Base-by-base conservation (phyloP, 1,140 invertebrate genomes). In the Fopius arisanus region DNA sequence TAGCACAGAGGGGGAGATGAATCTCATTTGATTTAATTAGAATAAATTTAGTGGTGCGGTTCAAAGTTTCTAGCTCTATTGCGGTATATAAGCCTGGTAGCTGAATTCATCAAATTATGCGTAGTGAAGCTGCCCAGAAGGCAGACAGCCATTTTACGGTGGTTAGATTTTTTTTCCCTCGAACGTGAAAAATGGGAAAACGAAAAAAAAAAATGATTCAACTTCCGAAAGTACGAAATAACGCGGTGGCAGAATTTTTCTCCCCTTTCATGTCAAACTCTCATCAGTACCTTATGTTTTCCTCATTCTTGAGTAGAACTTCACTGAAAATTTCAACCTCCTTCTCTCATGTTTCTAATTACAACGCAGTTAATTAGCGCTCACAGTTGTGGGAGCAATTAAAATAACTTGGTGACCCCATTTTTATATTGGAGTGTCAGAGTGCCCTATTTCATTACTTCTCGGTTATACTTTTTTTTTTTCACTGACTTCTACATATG, bases 21-120 rank as follows among this genome's bases (percentile, higher is more conserved):
- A 82, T 83, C 81, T 79, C 80, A 83, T 83, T 83, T 83, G 82
- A 82, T 82, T 83, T 83, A 82, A 83, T 83, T 82, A 83, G 82
- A 82, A 83, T 83, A 83, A 79, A 83, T 83, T 83, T 82, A 80
- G 79, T 77, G 33, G 54, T 63, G 29, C 79, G 79, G 75, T 77
- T 81, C 79, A 83, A 83, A 82, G 72, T 77, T 77, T 70, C 80
- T 81, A 77, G 82, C 82, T 83, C 82, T 78, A 78, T 78, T 40
- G 37, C 54, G 62, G 75, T 73, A 83, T 83, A 83, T 82, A 65
- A 81, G 81, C 82, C 82, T 83, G 82, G 81, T 83, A 83, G 76
- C 78, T 82, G 82, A 83, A 83, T 83, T 83, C 81, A 82, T 79
- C 81, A 78, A 82, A 83, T 82, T 83, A 83, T 83, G 82, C 82